Base-by-base conservation (phyloP, 1,140 invertebrate genomes). In the Aphidius ervi region DNA sequence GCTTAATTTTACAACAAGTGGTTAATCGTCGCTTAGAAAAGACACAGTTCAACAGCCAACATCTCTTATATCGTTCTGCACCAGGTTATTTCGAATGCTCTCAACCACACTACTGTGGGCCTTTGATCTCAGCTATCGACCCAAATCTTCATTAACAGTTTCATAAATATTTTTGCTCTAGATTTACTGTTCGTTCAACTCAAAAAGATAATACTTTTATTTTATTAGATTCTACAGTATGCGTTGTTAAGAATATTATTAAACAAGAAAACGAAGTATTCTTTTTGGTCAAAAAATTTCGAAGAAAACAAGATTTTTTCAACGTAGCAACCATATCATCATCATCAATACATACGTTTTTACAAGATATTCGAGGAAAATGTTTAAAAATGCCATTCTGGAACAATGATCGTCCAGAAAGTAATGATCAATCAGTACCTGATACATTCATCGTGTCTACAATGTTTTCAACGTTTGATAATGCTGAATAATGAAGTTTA, bases 1-100 rank as follows among this genome's bases (percentile, higher is more conserved):
- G 62, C 47, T n/a, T 52, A 10, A 62, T 60, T 31, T 23, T 69
- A 0, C 64, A 67, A 45, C 65, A 69, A 47, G 63, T 67, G 16
- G 16, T 23, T 3, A 56, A 60, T 5, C 57, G 65, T 54, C 1
- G 23, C 37, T 9, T 10, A 0, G 56, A 58, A 47, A 58, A 16
- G 42, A 10, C 4, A 42, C 6, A 48, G 6, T 9, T 20, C 6
- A 1, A 10, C 46, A 6, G 20, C 3, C 16, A 20, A 4, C 46
- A n/a, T 6, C 16, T 6, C 1, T 48, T 9, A 48, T n/a, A 9
- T 31, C 23, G 6, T 50, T 2, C 20, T 6, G n/a, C 20, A 6
- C 46, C 46, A 10, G 46, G 46, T 20, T 16, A 16, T 3, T 16
- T 48, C 5, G 3, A 6, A 16, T 20, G 46, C 20, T 9, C 9